A percentile compares a stretch with the other conserved stretches of the same genome.
phyloP scores from a whole-genome alignment of 2,888 invertebrate genomes.

The Drosophila sordidula region DNA sequence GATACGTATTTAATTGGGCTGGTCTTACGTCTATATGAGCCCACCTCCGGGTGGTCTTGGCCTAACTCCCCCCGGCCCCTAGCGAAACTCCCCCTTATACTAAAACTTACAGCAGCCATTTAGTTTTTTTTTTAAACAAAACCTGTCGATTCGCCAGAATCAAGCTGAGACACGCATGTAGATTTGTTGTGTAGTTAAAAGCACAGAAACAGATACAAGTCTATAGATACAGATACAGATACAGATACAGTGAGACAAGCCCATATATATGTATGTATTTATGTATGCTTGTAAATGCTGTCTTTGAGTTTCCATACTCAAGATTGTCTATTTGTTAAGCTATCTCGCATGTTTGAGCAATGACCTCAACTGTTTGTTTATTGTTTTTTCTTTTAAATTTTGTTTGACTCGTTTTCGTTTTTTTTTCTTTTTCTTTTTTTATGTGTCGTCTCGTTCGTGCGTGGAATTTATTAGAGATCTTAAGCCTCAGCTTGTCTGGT shows the following conservation, averaged over 20 bases:
- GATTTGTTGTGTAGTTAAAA: constrained; percentile 22
- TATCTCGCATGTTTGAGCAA: constrained; percentile 54
- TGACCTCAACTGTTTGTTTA: constrained; percentile 65
- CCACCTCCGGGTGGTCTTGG: constrained; percentile 23
- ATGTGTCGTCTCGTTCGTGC: constrained; percentile 36
- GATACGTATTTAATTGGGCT: constrained; percentile 8
- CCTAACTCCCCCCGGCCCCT: neutral
- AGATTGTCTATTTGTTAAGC: constrained; percentile 50
- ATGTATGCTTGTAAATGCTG: constrained; percentile 2
- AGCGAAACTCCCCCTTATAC: neutral
- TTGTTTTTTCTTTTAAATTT: constrained; percentile 30
- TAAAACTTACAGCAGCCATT: constrained; percentile 16
- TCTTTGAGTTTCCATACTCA: constrained; percentile 26
- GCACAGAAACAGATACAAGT: constrained; percentile 16
- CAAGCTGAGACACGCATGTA: constrained; percentile 37
- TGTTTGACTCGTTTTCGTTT: constrained; percentile 8
- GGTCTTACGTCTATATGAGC: constrained; percentile 1
- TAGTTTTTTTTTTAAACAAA: constrained; percentile 10
- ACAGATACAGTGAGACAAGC: neutral
- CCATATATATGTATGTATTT: neutral
- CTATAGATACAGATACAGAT: constrained; percentile 7
- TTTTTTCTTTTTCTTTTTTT: constrained; percentile 1
- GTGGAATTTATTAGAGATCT: constrained; percentile 39
- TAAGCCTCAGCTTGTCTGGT: constrained; percentile 14
- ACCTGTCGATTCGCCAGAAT: constrained; percentile 53